Percentiles rank a stretch among this genome's conserved stretches.
Conservation (phyloP, 1,140 invertebrate genomes). For the Drosophila kepulauana region DNA sequence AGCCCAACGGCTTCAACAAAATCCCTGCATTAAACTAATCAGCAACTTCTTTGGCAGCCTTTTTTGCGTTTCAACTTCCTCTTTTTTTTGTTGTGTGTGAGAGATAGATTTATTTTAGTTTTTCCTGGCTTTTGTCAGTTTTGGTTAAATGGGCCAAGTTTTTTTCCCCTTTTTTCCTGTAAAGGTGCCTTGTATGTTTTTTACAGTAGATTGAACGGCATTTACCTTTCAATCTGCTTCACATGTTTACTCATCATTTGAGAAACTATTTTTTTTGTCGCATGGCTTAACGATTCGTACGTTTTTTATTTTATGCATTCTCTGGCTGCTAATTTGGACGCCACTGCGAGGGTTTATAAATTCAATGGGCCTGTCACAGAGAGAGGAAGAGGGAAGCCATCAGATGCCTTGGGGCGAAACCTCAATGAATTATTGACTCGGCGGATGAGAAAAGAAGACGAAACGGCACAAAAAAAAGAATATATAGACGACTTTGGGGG, state of each 20-base stretch:
- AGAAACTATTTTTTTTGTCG: slow-evolving; percentile 30
- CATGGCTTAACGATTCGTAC: slow-evolving; percentile 25
- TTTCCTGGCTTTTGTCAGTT: slow-evolving; percentile 47
- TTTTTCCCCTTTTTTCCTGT: slow-evolving; percentile 8
- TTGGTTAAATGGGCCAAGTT: slow-evolving; percentile 42
- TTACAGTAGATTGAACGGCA: slow-evolving; percentile 71
- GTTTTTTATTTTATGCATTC: slow-evolving; percentile 33
- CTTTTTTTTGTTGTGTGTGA: slow-evolving; percentile 5
- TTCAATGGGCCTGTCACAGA: slow-evolving; percentile 64
- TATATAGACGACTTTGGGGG: not conserved
- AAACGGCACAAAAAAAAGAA: slow-evolving; percentile 20
- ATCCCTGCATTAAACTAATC: slow-evolving; percentile 62
- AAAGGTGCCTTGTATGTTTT: slow-evolving; percentile 57
- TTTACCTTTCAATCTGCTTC: slow-evolving; percentile 62
- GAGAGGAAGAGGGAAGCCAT: slow-evolving; percentile 18
- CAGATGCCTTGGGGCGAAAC: slow-evolving; percentile 36
- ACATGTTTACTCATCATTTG: slow-evolving; percentile 56
- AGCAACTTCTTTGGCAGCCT: slow-evolving; percentile 58
- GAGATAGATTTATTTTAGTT: slow-evolving; percentile 4
- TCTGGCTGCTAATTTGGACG: slow-evolving; percentile 66
- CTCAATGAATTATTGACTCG: slow-evolving; percentile 78
- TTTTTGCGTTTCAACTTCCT: not conserved
- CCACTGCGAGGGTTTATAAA: slow-evolving; percentile 64
- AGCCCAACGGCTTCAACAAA: slow-evolving; percentile 47
- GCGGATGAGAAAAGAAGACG: slow-evolving; percentile 10